Evolutionary conservation across 1,140 invertebrate species (phyloP).

Genomic region (Neodiprion fabricii): DNA sequence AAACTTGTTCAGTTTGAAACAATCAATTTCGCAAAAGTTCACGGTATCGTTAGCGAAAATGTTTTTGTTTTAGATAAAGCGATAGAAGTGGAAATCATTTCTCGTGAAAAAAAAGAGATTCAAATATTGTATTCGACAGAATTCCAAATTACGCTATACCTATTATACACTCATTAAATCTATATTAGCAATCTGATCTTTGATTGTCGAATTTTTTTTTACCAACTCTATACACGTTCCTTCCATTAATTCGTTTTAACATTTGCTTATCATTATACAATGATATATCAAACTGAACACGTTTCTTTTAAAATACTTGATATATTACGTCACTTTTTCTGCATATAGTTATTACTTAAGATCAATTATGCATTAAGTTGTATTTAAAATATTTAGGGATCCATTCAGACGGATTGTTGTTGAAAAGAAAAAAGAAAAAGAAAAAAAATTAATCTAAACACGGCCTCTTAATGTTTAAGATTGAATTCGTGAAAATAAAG

Average conservation of each 20-base stretch:
- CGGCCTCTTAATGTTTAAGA: conserved; percentile 8
- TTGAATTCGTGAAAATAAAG: conserved; percentile 10
- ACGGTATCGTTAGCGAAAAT: too few species aligned
- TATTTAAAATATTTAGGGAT: conserved; percentile 9
- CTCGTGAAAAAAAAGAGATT: too few species aligned
- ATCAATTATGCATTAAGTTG: conserved; percentile 1
- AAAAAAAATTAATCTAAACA: not conserved
- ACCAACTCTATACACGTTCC: too few species aligned
- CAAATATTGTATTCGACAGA: not conserved
- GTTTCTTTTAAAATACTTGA: conserved; percentile 3
- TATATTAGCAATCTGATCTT: not conserved
- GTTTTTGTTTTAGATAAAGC: too few species aligned
- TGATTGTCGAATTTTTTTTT: too few species aligned
- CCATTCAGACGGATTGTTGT: conserved; percentile 10
- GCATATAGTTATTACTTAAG: not conserved
- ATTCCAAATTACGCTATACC: not conserved
- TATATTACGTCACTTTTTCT: conserved; percentile 1
- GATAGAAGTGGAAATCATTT: too few species aligned
- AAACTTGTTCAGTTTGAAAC: not conserved
- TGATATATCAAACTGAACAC: not conserved
- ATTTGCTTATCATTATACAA: not conserved
- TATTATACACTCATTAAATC: not conserved
- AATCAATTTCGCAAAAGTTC: too few species aligned
- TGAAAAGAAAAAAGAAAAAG: not conserved
- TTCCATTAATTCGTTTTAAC: too few species aligned